phyloP scores from a whole-genome alignment of 2,888 invertebrate genomes.

The Willowsia nigromaculata region DNA sequence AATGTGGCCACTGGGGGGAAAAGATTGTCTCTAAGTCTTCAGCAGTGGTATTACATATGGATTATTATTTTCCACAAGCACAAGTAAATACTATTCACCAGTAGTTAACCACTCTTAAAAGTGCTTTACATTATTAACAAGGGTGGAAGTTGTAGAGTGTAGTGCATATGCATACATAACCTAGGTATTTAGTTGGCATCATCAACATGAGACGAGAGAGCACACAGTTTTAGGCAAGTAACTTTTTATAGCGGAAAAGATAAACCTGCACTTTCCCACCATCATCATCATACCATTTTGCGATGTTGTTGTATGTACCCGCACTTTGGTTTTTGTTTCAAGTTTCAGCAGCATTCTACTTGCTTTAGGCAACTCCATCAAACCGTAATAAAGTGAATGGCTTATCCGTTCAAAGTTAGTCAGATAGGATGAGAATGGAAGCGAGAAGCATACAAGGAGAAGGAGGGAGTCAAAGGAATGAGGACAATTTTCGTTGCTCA shows the following conservation, averaged over 20 bases:
- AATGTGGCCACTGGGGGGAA: background rate
- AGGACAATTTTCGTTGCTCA: slow-evolving; percentile 70
- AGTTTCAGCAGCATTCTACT: background rate
- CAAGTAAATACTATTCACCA: slow-evolving; percentile 11
- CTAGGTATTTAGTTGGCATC: background rate
- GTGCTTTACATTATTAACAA: slow-evolving; percentile 16
- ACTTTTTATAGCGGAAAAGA: background rate
- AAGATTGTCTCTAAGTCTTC: background rate
- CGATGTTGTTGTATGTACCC: background rate
- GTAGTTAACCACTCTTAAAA: slow-evolving; percentile 9
- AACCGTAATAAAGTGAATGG: slow-evolving; percentile 62
- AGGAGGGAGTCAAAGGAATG: slow-evolving; percentile 53
- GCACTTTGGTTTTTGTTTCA: background rate
- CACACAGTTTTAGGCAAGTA: background rate
- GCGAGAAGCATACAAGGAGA: slow-evolving; percentile 1
- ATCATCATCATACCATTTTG: slow-evolving; percentile 4
- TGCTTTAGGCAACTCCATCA: slow-evolving; percentile 63
- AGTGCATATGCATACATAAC: background rate
- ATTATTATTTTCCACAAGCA: slow-evolving; percentile 54
- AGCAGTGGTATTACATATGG: slow-evolving; percentile 51
- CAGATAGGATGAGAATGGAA: slow-evolving; percentile 6
- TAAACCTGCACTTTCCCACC: background rate
- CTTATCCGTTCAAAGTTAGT: slow-evolving; percentile 37
- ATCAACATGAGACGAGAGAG: background rate
- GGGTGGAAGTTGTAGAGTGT: background rate